Percentiles rank a stretch among this genome's conserved stretches.
phyloP scores from a whole-genome alignment of 2,888 invertebrate species.

The Dryobota labecula region DNA sequence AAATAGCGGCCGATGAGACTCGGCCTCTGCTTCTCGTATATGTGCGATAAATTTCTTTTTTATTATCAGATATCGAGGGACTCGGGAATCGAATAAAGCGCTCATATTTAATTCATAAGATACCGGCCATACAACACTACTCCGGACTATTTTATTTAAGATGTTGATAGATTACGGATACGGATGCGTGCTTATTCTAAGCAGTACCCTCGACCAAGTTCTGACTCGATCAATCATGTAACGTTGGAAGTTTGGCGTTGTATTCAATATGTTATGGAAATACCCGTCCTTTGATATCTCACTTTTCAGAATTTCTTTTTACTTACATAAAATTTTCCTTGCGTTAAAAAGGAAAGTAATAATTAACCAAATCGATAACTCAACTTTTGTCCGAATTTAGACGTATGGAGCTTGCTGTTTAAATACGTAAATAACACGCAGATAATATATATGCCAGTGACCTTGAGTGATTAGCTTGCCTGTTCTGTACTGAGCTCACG shows the following conservation, averaged over 20 bases:
- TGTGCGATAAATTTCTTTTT: conserved; percentile 90
- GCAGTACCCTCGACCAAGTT: conserved; percentile 70
- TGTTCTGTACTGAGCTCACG: too few species aligned
- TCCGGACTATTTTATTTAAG: conserved; percentile 89
- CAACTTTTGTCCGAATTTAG: not conserved
- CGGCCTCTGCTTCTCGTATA: conserved; percentile 80
- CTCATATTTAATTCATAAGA: conserved; percentile 91
- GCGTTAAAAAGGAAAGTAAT: not conserved
- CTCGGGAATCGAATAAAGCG: conserved; percentile 90
- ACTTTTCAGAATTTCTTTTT: not conserved
- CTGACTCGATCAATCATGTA: conserved; percentile 63
- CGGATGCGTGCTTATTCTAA: conserved; percentile 77
- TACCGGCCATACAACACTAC: conserved; percentile 89
- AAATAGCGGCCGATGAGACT: conserved; percentile 88
- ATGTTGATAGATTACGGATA: conserved; percentile 87
- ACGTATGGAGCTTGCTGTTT: not conserved
- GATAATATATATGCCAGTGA: too few species aligned
- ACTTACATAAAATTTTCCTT: too few species aligned
- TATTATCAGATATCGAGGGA: conserved; percentile 91
- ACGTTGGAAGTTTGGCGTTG: conserved; percentile 17
- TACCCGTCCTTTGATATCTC: not conserved
- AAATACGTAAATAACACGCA: too few species aligned
- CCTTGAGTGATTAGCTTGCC: too few species aligned
- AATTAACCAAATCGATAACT: not conserved
- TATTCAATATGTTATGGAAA: conserved; percentile 35